These are phyloP conservation scores for Hydrolagus colliei DNA, from an alignment of 2,797 vertebrate species.

Conservation along the genomic window DNA sequence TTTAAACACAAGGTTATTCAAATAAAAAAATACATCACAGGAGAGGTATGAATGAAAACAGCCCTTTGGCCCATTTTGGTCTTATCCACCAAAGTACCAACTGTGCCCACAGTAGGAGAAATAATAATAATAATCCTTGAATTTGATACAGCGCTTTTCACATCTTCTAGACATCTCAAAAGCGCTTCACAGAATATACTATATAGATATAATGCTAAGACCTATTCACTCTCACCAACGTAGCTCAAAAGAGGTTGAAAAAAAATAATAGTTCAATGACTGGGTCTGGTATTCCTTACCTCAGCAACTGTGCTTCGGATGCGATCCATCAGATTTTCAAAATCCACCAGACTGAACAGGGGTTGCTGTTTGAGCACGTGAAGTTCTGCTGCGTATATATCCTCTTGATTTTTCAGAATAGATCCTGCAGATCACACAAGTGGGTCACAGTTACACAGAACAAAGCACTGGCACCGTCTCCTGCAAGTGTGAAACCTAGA, in stretches of 20 bases:
- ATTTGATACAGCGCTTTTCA: too few relatives aligned
- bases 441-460: neutral
- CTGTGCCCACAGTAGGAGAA: too few relatives aligned
- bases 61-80: too few relatives aligned
- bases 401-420: conserved; percentile 93
- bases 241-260: conserved; percentile 1
- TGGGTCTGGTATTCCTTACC: conserved; percentile 49
- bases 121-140: too few relatives aligned
- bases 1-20: conserved; percentile 11
- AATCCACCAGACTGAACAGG: conserved; percentile 86
- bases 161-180: too few relatives aligned
- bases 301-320: conserved; percentile 93
- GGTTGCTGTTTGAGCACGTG: conserved; percentile 89
- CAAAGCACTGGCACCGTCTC: neutral
- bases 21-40: too few relatives aligned
- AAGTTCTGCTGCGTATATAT: conserved; percentile 81
- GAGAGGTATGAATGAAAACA: too few relatives aligned
- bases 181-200: too few relatives aligned
- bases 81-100: too few relatives aligned
- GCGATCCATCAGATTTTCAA: conserved; percentile 84
- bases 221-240: too few relatives aligned
- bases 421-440: conserved; percentile 61
- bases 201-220: too few relatives aligned
- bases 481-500: neutral
- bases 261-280: neutral